Evolutionary conservation across 1,140 invertebrate species (phyloP).

Genomic region (Lasaia peninsularis): DNA sequence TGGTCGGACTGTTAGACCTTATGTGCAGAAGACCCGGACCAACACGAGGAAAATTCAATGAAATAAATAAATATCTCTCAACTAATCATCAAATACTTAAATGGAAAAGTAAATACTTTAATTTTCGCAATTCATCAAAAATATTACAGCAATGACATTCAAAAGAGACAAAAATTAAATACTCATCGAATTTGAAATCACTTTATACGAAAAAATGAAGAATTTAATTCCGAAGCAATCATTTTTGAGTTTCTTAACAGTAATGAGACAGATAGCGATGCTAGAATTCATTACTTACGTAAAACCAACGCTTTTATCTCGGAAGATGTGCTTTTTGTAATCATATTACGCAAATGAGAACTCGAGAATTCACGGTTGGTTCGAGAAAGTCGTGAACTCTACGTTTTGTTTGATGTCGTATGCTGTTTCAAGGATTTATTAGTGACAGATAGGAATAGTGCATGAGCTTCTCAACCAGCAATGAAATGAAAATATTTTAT

Average conservation of each 20-base stretch:
- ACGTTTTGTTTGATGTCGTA: conserved; percentile 58
- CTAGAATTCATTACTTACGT: conserved; percentile 71
- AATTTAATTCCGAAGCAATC: not conserved
- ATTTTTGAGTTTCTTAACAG: conserved; percentile 40
- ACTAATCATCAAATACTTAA: no score
- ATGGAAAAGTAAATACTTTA: no score
- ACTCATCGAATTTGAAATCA: no score
- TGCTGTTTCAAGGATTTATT: conserved; percentile 28
- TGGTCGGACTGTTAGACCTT: no score
- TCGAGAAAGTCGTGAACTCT: conserved; percentile 66
- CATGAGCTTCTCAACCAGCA: no score
- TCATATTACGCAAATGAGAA: conserved; percentile 75
- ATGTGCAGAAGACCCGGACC: no score
- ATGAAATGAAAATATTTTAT: no score
- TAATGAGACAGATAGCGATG: conserved; percentile 52
- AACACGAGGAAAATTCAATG: no score
- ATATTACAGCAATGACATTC: no score
- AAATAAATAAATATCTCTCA: no score
- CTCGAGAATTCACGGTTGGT: conserved; percentile 66
- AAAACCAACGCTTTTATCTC: conserved; percentile 69
- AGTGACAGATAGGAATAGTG: conserved; percentile 11
- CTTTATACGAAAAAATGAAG: not conserved
- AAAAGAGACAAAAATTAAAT: no score
- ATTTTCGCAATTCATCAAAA: no score
- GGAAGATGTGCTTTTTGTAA: conserved; percentile 73